Evolutionary conservation across 2,113 vertebrate genomes (phyloP).

Genomic region (Romanogobio albipinnatus): DNA sequence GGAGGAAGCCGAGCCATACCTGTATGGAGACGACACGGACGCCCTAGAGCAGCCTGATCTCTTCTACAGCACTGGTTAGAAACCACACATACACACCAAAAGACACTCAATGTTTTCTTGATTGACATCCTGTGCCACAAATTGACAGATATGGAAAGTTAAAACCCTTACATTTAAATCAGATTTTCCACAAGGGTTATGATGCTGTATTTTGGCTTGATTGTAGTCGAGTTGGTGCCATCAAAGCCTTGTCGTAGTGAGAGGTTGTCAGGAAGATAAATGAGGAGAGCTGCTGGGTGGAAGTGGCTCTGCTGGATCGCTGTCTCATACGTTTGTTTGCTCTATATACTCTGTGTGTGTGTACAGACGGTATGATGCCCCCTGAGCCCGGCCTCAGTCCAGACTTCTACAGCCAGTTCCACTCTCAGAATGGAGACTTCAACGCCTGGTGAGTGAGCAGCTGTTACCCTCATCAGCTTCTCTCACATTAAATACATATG

Average conservation of each 20-base stretch:
- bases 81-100: constrained; percentile 6
- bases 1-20: constrained; percentile 84
- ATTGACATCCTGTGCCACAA: constrained; percentile 7
- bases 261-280: constrained; percentile 48
- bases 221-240: background rate
- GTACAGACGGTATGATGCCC: constrained; percentile 87
- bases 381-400: constrained; percentile 86
- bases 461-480: constrained; percentile 14
- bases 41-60: constrained; percentile 87
- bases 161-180: constrained; percentile 18
- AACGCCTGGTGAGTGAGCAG: constrained; percentile 44
- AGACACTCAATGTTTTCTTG: background rate
- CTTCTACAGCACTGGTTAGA: constrained; percentile 86
- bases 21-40: constrained; percentile 83
- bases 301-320: constrained; percentile 28
- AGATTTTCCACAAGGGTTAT: background rate
- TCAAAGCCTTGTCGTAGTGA: constrained; percentile 32
- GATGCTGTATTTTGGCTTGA: constrained; percentile 25
- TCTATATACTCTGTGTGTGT: constrained; percentile 27
- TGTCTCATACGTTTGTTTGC: constrained; percentile 38
- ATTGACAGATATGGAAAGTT: constrained; percentile 2
- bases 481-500: background rate
- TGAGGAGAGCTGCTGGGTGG: constrained; percentile 39
- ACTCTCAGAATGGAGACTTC: constrained; percentile 89
- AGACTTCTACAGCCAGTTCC: constrained; percentile 81